These are phyloP conservation scores for Pocota personata DNA, from an alignment of 2,888 invertebrate species.

Conservation along the genomic window DNA sequence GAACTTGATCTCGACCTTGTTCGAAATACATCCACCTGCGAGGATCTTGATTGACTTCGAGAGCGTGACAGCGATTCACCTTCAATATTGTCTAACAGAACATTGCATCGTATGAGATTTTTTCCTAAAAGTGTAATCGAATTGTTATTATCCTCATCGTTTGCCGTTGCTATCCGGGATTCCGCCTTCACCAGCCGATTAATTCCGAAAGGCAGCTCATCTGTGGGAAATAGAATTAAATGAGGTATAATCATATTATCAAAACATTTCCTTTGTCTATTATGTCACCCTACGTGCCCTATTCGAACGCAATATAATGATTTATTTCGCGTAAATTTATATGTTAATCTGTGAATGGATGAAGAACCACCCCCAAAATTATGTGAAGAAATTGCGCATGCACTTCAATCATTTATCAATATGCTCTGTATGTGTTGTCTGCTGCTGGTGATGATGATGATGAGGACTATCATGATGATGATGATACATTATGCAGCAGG, in stretches of 20 bases:
- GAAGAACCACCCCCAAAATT: constrained; percentile 74
- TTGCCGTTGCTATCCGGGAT: constrained; percentile 84
- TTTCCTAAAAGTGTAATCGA: constrained; percentile 81
- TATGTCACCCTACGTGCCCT: constrained; percentile 51
- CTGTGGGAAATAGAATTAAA: constrained; percentile 83
- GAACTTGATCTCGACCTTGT: constrained; percentile 84
- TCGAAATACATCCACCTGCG: constrained; percentile 73
- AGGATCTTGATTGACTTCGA: constrained; percentile 79
- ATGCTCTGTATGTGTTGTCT: constrained; percentile 55
- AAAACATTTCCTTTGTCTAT: constrained; percentile 49
- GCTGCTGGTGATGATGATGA: constrained; percentile 58
- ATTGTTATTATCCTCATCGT: constrained; percentile 84
- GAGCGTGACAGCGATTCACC: constrained; percentile 81
- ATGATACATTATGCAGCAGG: constrained; percentile 71
- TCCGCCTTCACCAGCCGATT: constrained; percentile 87
- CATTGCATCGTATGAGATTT: constrained; percentile 79
- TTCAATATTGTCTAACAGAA: constrained; percentile 76
- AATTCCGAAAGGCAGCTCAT: constrained; percentile 93
- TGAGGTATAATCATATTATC: constrained; percentile 63
- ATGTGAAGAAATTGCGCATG: constrained; percentile 75
- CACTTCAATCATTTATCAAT: constrained; percentile 73
- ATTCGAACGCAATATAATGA: constrained; percentile 75
- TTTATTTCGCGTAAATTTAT: constrained; percentile 77
- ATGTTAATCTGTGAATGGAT: constrained; percentile 60
- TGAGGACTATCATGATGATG: constrained; percentile 47